Base-by-base conservation (phyloP, 2,888 invertebrate genomes). In the Neria commutata region DNA sequence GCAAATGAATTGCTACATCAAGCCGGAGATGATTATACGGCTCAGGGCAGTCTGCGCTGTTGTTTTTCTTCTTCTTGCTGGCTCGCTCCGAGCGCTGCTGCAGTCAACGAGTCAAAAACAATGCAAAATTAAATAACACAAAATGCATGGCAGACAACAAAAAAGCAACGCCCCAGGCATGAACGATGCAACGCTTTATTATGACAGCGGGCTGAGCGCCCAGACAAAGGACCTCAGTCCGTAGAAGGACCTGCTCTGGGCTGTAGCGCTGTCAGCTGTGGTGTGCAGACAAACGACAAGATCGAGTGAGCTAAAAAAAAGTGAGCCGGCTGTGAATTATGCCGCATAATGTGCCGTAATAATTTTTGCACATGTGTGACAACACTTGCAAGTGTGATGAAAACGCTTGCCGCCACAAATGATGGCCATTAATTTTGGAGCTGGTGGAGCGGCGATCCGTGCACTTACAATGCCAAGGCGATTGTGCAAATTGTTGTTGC, bases 371-470 rank as follows among this genome's bases (percentile, higher is more conserved):
- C 52, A 46, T 46, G 47, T 57, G 54, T 56, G 60, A 33, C 48
- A 59, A 51, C 54, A 51, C 54, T 55, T 47, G 21, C n/a, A 50
- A 40, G 53, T 53, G 53, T 56, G 60, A 51, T 60, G 58, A 47
- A 58, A 63, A 42, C 46, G 54, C 48, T 60, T 58, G 25, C 56
- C 16, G 52, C 46, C 6, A 3, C 21, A 51, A 63, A 54, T 58
- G 54, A 45, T 58, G 45, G 50, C 29, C 61, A 63, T 63, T 61
- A 61, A 61, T 63, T 59, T 54, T 23, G 17, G n/a, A 10, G n/a
- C n/a, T n/a, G n/a, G n/a, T n/a, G n/a, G n/a, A n/a, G n/a, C n/a
- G n/a, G n/a, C n/a, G n/a, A n/a, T n/a, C n/a, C n/a, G n/a, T n/a
- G n/a, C n/a, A n/a, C n/a, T n/a, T n/a, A n/a, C n/a, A n/a, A n/a